phyloP scores from a whole-genome alignment of 2,888 invertebrate species.

The Parnassius smintheus region DNA sequence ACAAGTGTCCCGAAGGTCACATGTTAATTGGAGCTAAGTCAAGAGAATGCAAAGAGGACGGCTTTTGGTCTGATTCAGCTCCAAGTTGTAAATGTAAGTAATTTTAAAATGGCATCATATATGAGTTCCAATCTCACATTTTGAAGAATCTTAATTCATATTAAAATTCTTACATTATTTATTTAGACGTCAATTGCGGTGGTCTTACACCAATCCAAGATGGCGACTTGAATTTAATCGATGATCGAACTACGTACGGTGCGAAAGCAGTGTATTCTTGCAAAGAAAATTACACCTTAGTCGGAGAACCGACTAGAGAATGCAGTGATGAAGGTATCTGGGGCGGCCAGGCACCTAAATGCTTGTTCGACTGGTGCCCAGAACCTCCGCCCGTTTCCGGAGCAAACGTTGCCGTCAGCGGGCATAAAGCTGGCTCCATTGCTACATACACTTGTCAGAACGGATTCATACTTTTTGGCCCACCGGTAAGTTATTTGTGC shows the following conservation, averaged over 20 bases:
- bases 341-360: constrained; percentile 89
- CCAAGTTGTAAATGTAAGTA: constrained; percentile 93
- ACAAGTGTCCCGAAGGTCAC: constrained; percentile 91
- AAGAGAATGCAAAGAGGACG: constrained; percentile 86
- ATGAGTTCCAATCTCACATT: too few species aligned
- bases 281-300: constrained; percentile 91
- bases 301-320: constrained; percentile 85
- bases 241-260: constrained; percentile 89
- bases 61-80: constrained; percentile 91
- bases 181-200: constrained; percentile 91
- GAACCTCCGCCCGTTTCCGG: constrained; percentile 90
- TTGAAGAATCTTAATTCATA: too few species aligned
- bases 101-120: neutral
- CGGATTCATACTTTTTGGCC: constrained; percentile 92
- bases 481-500: constrained; percentile 80
- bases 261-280: constrained; percentile 89
- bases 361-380: constrained; percentile 93
- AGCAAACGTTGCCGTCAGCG: constrained; percentile 85
- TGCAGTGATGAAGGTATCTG: constrained; percentile 88
- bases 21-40: constrained; percentile 86
- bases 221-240: constrained; percentile 84
- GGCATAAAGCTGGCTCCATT: constrained; percentile 89
- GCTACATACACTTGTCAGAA: constrained; percentile 90
- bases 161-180: neutral
- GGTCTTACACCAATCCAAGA: constrained; percentile 84